Evolutionary conservation across 1,140 invertebrate genomes (phyloP).

Genomic region (Rhagoletis pomonella): DNA sequence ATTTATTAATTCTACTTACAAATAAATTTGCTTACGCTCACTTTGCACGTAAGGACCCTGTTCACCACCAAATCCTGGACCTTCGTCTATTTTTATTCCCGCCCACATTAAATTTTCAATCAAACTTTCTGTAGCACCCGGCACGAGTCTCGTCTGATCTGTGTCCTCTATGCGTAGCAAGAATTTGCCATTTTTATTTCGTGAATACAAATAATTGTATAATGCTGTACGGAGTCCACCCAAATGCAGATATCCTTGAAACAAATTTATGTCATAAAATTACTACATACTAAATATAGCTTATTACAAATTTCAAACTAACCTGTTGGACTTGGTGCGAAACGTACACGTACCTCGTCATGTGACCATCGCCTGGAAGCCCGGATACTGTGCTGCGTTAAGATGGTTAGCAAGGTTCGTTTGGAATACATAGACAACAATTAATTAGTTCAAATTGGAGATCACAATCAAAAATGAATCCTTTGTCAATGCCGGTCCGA

Average conservation of each 20-base stretch:
- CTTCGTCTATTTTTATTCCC: slow-evolving; percentile 92
- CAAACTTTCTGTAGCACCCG: slow-evolving; percentile 84
- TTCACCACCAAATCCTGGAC: slow-evolving; percentile 81
- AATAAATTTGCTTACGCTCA: slow-evolving; percentile 84
- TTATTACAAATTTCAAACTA: slow-evolving; percentile 56
- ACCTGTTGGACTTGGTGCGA: slow-evolving; percentile 94
- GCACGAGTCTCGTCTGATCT: slow-evolving; percentile 88
- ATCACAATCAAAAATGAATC: neutral
- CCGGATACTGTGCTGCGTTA: neutral
- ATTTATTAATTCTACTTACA: slow-evolving; percentile 57
- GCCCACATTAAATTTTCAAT: slow-evolving; percentile 89
- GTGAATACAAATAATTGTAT: slow-evolving; percentile 96
- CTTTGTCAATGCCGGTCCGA: neutral
- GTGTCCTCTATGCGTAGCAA: slow-evolving; percentile 98
- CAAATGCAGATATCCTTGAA: slow-evolving; percentile 88
- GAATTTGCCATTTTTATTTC: slow-evolving; percentile 86
- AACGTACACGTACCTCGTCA: slow-evolving; percentile 82
- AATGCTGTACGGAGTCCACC: slow-evolving; percentile 96
- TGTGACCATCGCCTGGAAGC: neutral
- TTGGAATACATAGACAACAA: neutral
- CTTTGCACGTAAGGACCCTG: slow-evolving; percentile 94
- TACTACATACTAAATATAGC: neutral
- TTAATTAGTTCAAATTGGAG: neutral
- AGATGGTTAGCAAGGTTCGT: neutral
- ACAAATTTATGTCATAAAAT: neutral